Evolutionary conservation across 2,888 invertebrate species (phyloP), one percentile per base, ranked within the genome.

Genomic region (Eristalis pertinax): DNA sequence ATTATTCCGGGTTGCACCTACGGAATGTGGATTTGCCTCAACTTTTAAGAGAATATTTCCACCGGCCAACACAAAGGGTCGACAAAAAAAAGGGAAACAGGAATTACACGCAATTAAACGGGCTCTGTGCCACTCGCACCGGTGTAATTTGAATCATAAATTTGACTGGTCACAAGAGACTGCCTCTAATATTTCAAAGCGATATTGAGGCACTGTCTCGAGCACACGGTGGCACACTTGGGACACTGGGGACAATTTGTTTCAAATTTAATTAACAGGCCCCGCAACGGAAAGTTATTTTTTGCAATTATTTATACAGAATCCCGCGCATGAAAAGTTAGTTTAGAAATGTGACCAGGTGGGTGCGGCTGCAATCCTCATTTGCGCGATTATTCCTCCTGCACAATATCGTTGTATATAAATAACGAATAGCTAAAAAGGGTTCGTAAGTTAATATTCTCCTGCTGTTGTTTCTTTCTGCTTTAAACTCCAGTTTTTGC

Each of bases 211-310:
- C 15, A 22, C 65, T 85, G 85, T 85, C 82, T 73, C 64, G 73
- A 73, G 69, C 85, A 85, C 64, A 77, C 73, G 68, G 63, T 29
- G 64, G 82, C 77, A 73, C 69, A 41, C 50, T 67, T 77, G n/a
- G n/a, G n/a, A n/a, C n/a, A n/a, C n/a, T n/a, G 26, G 56, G 77
- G 29, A 77, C 69, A 85, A 85, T 85, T 85, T 82, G 77, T 76
- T 77, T 82, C 60, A 82, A 85, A 85, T 85, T 85, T 85, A 85
- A 85, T 85, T 85, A 85, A 85, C 82, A 77, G 60, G 77, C 77
- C 82, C 82, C 19, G 4, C 77, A 77, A 72, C 85, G 77, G 82
- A 77, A 69, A 63, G 73, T 56, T 82, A 50, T 58, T 56, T 43
- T 77, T 82, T 74, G 82, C 64, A 82, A 82, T 85, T 73, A 82